These are phyloP conservation scores for Slavum lentiscoides DNA, from an alignment of 2,888 invertebrate species.

Conservation along the genomic window DNA sequence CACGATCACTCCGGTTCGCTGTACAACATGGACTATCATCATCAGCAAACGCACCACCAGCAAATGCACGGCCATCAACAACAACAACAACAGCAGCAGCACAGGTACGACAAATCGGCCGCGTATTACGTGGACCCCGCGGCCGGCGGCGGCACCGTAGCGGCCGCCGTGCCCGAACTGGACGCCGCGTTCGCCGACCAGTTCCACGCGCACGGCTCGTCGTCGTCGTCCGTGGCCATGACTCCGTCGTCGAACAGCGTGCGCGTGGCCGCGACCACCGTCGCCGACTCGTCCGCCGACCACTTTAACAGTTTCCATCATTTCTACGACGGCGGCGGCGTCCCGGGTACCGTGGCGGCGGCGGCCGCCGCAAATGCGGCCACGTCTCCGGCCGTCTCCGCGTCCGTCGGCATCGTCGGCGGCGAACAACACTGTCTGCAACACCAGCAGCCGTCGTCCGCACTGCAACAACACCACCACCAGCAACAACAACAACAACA, in stretches of 20 bases:
- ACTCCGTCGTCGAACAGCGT: constrained; percentile 67
- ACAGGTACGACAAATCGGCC: constrained; percentile 31
- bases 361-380: constrained; percentile 60
- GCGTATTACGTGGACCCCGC: constrained; percentile 63
- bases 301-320: constrained; percentile 73
- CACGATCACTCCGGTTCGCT: constrained; percentile 20
- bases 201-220: constrained; percentile 60
- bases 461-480: neutral
- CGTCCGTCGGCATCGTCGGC: constrained; percentile 57
- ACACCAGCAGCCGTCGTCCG: neutral
- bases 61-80: constrained; percentile 61
- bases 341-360: constrained; percentile 61
- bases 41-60: constrained; percentile 59
- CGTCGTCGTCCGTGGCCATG: constrained; percentile 63
- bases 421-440: constrained; percentile 58
- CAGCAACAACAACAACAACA: constrained; percentile 4
- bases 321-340: constrained; percentile 64
- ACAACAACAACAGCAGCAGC: constrained; percentile 59
- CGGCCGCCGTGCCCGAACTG: constrained; percentile 59
- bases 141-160: constrained; percentile 60
- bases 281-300: constrained; percentile 66
- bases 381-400: constrained; percentile 55
- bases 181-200: constrained; percentile 61
- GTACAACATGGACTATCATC: constrained; percentile 58
- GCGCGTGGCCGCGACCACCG: constrained; percentile 57